Conservation (phyloP, 92 coral and sea anemone genomes). For the Hydrozoanthus gracilis region DNA sequence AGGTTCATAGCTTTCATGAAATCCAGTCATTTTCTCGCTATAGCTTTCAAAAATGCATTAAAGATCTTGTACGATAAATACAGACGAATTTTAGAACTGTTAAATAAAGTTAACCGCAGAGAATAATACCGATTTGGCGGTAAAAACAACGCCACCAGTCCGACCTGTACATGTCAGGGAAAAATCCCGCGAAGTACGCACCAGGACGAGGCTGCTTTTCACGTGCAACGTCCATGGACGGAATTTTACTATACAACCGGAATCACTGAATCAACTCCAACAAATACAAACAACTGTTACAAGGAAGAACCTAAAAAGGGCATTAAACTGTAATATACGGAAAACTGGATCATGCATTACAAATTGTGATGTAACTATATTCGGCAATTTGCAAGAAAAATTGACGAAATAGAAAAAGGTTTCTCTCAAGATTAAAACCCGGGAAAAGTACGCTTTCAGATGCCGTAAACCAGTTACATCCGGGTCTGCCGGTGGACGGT, state of each 20-base stretch:
- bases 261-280: slow-evolving; percentile 37
- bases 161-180: slow-evolving; percentile 9
- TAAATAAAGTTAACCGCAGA: too few species aligned
- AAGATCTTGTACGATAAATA: too few species aligned
- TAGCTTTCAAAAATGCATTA: too few species aligned
- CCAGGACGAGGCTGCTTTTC: slow-evolving; percentile 50
- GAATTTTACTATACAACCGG: slow-evolving; percentile 80
- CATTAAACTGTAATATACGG: not conserved
- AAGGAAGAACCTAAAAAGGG: not conserved
- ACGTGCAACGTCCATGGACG: slow-evolving; percentile 89
- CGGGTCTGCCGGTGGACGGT: slow-evolving; percentile 66
- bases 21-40: too few species aligned
- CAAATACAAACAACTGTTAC: not conserved
- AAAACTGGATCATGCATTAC: not conserved
- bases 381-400: slow-evolving; percentile 1
- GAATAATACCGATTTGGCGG: too few species aligned
- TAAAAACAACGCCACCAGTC: too few species aligned
- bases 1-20: too few species aligned
- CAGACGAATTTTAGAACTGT: too few species aligned
- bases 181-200: slow-evolving; percentile 31
- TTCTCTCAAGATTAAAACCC: not conserved
- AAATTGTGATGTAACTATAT: not conserved
- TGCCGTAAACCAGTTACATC: slow-evolving; percentile 92
- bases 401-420: not conserved
- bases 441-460: slow-evolving; percentile 32